Conservation (phyloP, 2,797 vertebrate species). For the Galago senegalensis region DNA sequence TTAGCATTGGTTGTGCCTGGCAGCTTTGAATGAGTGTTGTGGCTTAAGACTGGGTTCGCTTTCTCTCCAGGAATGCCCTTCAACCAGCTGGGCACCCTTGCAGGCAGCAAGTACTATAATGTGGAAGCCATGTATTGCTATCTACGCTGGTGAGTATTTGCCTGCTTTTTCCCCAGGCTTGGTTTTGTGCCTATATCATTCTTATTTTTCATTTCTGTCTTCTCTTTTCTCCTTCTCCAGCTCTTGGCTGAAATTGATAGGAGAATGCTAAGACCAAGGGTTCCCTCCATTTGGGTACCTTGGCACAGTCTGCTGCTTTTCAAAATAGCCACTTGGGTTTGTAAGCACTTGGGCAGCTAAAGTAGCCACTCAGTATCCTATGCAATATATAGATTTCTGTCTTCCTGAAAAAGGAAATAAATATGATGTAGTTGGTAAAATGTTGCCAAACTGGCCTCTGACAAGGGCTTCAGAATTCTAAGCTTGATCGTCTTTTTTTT, state of each 20-base stretch:
- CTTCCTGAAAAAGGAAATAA: neutral
- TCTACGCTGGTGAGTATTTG: slow-evolving; percentile 95
- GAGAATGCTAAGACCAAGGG: neutral
- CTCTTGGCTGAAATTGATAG: neutral
- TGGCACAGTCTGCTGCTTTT: neutral
- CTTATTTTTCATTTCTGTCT: neutral
- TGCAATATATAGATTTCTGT: neutral
- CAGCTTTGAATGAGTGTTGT: neutral
- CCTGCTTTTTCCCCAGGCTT: neutral
- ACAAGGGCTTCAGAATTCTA: neutral
- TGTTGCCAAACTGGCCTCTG: neutral
- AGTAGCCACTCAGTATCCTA: neutral
- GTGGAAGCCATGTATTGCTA: slow-evolving; percentile 99
- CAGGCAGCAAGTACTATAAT: slow-evolving; percentile 98
- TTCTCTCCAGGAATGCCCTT: slow-evolving; percentile 96
- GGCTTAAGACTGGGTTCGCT: slow-evolving; percentile 33
- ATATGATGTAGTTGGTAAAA: neutral
- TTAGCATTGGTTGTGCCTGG: neutral
- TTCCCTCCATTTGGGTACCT: neutral
- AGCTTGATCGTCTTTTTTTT: neutral
- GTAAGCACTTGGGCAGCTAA: neutral
- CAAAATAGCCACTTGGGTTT: neutral
- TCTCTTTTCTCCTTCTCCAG: neutral
- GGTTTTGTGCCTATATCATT: rapidly evolving
- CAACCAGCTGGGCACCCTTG: slow-evolving; percentile 97